Percentiles rank a stretch among this genome's conserved stretches.
Evolutionary conservation across 2,113 vertebrate species (phyloP).

Genomic region (Axis porcinus): DNA sequence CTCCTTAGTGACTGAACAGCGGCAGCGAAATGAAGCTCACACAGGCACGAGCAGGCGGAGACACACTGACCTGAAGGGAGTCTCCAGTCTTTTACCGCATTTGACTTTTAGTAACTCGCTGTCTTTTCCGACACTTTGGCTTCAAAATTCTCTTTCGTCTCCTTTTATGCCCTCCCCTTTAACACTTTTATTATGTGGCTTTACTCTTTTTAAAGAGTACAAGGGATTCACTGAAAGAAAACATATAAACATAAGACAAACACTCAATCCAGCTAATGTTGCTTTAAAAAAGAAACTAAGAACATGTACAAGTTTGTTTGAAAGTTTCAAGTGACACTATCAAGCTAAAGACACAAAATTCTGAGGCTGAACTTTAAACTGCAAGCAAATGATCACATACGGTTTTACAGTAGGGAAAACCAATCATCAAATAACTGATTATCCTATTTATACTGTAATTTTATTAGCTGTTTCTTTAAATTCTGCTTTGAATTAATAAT

Average conservation of each 20-base stretch:
- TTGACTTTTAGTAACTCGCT: background rate
- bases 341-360: background rate
- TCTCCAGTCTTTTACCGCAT: background rate
- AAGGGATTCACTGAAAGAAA: background rate
- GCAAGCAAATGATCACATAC: background rate
- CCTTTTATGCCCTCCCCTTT: background rate
- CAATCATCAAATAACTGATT: background rate
- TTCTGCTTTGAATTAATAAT: background rate
- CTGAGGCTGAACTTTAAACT: background rate
- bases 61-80: background rate
- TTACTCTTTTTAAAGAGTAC: background rate
- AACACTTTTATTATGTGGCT: background rate
- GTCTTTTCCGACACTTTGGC: background rate
- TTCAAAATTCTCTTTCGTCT: background rate
- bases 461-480: background rate
- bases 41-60: background rate
- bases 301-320: background rate
- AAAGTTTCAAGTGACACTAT: background rate
- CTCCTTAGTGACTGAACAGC: background rate
- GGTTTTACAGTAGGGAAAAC: background rate
- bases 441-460: background rate
- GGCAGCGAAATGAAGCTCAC: background rate
- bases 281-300: background rate
- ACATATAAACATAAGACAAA: background rate
- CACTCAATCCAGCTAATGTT: background rate